Percentiles rank a stretch among this genome's conserved stretches.
Conservation (phyloP, 2,113 vertebrate species). For the Peucedramus taeniatus region DNA sequence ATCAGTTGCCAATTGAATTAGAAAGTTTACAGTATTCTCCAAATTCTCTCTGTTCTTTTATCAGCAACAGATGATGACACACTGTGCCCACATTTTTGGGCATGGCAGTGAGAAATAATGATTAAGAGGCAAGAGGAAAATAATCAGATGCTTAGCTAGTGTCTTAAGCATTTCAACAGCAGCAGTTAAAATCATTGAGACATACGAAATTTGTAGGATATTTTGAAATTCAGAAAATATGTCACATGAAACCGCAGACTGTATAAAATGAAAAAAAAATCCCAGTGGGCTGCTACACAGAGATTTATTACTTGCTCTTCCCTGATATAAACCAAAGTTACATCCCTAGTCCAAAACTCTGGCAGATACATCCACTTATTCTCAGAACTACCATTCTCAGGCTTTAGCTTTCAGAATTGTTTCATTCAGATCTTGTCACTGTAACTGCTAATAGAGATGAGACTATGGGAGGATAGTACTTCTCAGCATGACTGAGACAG, state of each 20-base stretch:
- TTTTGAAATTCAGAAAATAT: background rate
- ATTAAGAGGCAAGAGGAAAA: background rate
- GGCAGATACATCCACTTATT: background rate
- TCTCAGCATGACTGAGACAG: background rate
- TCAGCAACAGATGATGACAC: background rate
- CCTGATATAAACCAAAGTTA: background rate
- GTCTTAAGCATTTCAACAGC: background rate
- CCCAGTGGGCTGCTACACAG: background rate
- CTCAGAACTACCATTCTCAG: background rate
- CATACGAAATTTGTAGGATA: background rate
- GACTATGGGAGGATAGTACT: background rate
- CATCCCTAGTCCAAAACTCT: background rate
- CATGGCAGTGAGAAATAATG: rapidly evolving
- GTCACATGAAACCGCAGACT: background rate
- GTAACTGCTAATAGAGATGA: background rate
- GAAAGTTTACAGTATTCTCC: background rate
- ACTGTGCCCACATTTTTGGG: background rate
- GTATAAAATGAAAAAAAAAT: background rate
- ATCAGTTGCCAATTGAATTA: background rate
- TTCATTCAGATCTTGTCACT: background rate
- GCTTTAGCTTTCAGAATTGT: background rate
- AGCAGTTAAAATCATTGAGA: background rate
- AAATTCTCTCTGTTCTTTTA: background rate
- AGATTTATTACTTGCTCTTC: background rate
- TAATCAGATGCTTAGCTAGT: background rate